These are phyloP conservation scores for Tetragonula carbonaria DNA, from an alignment of 2,888 invertebrate genomes.

Conservation along the genomic window DNA sequence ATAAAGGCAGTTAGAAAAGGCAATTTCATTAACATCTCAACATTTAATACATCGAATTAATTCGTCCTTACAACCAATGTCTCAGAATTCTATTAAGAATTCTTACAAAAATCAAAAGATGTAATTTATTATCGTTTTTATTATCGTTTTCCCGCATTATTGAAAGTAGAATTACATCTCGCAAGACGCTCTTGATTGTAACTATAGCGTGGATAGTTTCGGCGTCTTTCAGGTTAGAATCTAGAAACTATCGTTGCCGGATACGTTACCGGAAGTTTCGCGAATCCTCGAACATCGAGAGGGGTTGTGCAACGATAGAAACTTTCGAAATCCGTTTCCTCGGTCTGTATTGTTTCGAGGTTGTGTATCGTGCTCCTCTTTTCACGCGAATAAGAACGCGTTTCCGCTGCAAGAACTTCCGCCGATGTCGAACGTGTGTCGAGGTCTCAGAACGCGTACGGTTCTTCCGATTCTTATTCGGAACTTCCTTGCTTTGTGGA, in stretches of 20 bases:
- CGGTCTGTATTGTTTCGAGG: slow-evolving; percentile 4
- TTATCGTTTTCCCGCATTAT: not conserved
- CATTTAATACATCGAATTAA: not conserved
- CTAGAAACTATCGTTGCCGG: slow-evolving; percentile 16
- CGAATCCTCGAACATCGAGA: slow-evolving; percentile 18
- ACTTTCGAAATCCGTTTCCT: slow-evolving; percentile 21
- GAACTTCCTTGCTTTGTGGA: not conserved
- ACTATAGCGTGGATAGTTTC: not conserved
- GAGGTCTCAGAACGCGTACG: not conserved
- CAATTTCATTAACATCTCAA: not conserved
- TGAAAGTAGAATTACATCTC: not conserved
- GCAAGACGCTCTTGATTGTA: not conserved
- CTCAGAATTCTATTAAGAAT: too few relatives aligned
- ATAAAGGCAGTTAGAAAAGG: not conserved
- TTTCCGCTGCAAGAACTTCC: not conserved
- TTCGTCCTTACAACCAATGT: too few relatives aligned
- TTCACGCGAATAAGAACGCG: not conserved
- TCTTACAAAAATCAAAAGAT: not conserved
- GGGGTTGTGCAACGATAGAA: slow-evolving; percentile 14
- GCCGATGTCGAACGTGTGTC: not conserved
- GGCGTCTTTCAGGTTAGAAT: not conserved
- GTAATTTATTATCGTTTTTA: not conserved
- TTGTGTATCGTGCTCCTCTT: not conserved
- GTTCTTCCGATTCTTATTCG: not conserved
- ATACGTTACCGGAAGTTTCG: slow-evolving; percentile 5